Percentiles rank a stretch among this genome's conserved stretches.
phyloP scores from a whole-genome alignment of 1,140 invertebrate species.

The Drosophila setifemur region DNA sequence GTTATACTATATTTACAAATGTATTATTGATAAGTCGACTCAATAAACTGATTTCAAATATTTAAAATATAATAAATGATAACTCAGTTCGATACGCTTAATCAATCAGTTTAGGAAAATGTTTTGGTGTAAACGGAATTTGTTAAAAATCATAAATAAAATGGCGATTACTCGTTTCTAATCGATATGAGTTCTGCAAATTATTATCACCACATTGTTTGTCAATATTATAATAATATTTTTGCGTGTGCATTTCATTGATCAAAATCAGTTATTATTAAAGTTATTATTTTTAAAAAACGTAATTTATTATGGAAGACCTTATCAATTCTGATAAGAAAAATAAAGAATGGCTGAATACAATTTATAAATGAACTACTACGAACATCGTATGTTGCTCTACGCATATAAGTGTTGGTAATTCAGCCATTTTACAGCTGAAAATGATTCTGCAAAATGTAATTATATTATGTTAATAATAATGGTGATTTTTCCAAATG shows the following conservation, averaged over 20 bases:
- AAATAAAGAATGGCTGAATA: background rate
- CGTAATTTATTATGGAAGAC: slow-evolving; percentile 1
- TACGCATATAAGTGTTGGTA: background rate
- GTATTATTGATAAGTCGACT: too few species aligned
- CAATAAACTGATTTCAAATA: too few species aligned
- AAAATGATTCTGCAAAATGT: too few species aligned
- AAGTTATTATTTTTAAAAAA: background rate
- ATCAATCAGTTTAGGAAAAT: too few species aligned
- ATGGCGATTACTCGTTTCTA: too few species aligned
- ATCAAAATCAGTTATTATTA: slow-evolving; percentile 17
- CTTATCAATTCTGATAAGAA: slow-evolving; percentile 9
- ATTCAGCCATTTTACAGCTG: background rate
- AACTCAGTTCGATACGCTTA: too few species aligned
- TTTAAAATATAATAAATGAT: too few species aligned
- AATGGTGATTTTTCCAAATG: too few species aligned
- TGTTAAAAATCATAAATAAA: too few species aligned
- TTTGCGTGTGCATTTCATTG: slow-evolving; percentile 5
- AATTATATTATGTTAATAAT: too few species aligned
- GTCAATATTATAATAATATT: slow-evolving; percentile 9
- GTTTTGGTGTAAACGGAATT: too few species aligned
- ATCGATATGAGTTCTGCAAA: slow-evolving; percentile 1
- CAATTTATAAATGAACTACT: slow-evolving; percentile 7
- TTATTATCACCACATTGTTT: background rate
- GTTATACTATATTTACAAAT: too few species aligned
- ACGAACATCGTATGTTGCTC: background rate